Base-by-base conservation (phyloP, 2,113 vertebrate genomes). In the Ursus arctos region DNA sequence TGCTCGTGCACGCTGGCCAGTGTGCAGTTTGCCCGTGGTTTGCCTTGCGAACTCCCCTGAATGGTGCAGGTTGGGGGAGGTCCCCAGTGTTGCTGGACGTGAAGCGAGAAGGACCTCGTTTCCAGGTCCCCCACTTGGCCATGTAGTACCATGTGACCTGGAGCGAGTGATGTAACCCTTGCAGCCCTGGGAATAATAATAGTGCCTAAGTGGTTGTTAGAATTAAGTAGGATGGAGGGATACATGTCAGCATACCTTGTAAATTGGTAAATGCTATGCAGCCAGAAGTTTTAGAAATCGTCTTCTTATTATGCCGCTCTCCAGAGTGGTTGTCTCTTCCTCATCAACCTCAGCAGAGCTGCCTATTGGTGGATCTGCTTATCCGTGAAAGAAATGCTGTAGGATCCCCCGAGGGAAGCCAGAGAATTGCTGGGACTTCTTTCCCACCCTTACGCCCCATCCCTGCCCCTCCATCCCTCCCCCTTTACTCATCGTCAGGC, bases 301-400 rank as follows among this genome's bases (percentile, higher is more conserved):
- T 31, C 18, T 22, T 33, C 15, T 43, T 49, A 7, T 4, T 6
- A 2, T 18, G 1, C n/a, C 51, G 51, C 43, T n/a, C 43, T 49
- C 65, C 11, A 4, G 71, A 8, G 12, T 57, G 7, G 21, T 63
- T 53, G 69, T 72, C 24, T 6, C 12, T 24, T 65, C 67, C 51
- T 59, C 0, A 0, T 40, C 26, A 24, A 24, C 55, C 79, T 1
- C 0, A 0, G 1, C 0, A 6, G 33, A 65, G 33, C 63, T 76
- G 10, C 85, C 57, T 71, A 33, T 16, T 51, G 13, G 47, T 6
- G 36, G n/a, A 4, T 53, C 63, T 72, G 49, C 83, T 76, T 36
- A 6, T 33, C 36, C 11, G 9, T 21, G 51, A 36, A 67, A 57
- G 53, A 31, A 51, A 4, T 63, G 43, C n/a, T 28, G 9, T 0